Evolutionary conservation across 2,797 vertebrate genomes (phyloP), one percentile per base, ranked within the genome.

Genomic region (Acrossocheilus fasciatus): DNA sequence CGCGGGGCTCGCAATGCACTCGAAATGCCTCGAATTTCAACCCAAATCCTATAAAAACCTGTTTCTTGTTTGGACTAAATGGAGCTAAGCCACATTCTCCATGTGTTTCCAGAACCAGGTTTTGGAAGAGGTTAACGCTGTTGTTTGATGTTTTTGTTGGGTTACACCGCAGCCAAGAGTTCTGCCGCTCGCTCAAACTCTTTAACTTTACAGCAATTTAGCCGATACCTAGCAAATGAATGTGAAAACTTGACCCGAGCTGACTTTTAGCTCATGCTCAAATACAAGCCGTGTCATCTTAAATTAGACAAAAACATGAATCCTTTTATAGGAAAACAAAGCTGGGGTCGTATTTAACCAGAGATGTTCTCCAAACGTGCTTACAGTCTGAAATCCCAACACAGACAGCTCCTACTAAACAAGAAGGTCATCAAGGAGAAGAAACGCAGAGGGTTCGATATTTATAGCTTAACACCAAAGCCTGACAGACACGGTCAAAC

Each of bases 61-160:
- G 85, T 85, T 88, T 88, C 82, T 85, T 82, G 86, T 86, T 87
- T 81, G 77, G 80, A 43, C 74, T 72, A 50, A 77, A 59, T 88
- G 87, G 85, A 87, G 59, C 59, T 83, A 34, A 45, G 87, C 87
- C 85, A 90, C 75, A 64, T 81, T 80, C 62, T 45, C 50, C 81
- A 86, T 84, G 77, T 86, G 88, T 86, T 86, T 87, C 87, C 81
- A 87, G 81, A 85, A 81, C 75, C 88, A 54, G 79, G 76, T 52
- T 88, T 64, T 88, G 81, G 87, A 86, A 73, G 45, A 68, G 50
- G 57, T 81, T 83, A 81, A 75, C 43, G 20, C 62, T 76, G 82
- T 50, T 84, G 84, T 89, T 89, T 89, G 81, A 89, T 89, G 87
- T 89, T 89, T 88, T 81, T 76, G 81, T 84, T 88, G 89, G 87